Conservation (phyloP, 2,888 invertebrate genomes). For the Synanthedon myopaeformis region DNA sequence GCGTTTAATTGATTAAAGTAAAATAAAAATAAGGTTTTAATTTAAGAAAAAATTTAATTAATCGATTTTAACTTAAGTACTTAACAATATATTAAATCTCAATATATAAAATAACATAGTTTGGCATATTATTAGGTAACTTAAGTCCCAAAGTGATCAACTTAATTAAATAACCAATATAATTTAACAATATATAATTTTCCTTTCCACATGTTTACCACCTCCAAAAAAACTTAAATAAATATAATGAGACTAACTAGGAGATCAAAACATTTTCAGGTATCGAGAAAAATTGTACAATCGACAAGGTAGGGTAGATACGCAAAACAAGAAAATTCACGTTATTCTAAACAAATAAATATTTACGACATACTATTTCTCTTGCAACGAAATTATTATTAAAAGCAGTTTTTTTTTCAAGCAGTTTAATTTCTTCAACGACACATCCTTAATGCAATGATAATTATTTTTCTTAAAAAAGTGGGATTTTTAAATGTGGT, state of each 20-base stretch:
- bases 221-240: conserved; percentile 17
- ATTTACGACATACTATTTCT: no score
- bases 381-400: no score
- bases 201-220: not conserved
- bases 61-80: conserved; percentile 36
- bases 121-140: conserved; percentile 33
- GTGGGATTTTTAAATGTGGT: no score
- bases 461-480: no score
- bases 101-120: conserved; percentile 47
- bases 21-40: not conserved
- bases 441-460: no score
- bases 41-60: conserved; percentile 19
- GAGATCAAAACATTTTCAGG: conserved; percentile 67
- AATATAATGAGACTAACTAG: conserved; percentile 36
- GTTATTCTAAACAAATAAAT: no score
- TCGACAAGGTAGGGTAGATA: no score
- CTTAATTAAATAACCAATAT: not conserved
- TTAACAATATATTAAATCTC: conserved; percentile 44
- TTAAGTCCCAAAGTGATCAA: conserved; percentile 10
- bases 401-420: no score
- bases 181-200: not conserved
- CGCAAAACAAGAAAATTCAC: no score
- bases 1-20: no score
- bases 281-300: conserved; percentile 27
- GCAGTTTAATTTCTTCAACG: no score